These are phyloP conservation scores for Petrocephalus sullivani DNA, from an alignment of 2,797 vertebrate species.

Conservation along the genomic window DNA sequence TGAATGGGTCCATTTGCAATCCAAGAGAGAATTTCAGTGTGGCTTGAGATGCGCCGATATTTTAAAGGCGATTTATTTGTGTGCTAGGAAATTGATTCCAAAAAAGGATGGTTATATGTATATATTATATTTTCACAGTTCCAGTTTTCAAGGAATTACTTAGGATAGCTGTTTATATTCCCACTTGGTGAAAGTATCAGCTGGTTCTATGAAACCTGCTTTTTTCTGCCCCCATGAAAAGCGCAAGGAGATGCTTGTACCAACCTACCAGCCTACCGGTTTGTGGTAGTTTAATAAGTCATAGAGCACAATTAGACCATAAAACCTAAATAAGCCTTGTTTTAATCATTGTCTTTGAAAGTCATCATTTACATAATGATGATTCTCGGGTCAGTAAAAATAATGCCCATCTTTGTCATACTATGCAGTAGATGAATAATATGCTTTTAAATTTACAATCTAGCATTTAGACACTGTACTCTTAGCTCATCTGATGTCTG, in stretches of 20 bases:
- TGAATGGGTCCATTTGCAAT: not conserved
- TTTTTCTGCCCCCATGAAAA: conserved; percentile 11
- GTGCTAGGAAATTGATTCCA: not conserved
- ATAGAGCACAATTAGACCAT: conserved; percentile 1
- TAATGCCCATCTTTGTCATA: not conserved
- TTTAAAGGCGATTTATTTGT: not conserved
- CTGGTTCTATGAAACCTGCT: conserved; percentile 11
- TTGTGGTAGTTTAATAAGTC: not conserved
- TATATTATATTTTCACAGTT: conserved; percentile 8
- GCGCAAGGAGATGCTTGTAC: not conserved
- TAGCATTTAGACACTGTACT: not conserved
- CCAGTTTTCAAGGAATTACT: conserved; percentile 4
- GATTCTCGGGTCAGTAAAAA: not conserved
- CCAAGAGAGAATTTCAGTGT: not conserved
- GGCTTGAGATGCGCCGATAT: not conserved
- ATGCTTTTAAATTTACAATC: not conserved
- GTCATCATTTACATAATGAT: not conserved
- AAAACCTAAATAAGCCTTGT: not conserved
- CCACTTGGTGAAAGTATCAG: not conserved
- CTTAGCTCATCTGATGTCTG: not conserved
- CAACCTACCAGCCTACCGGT: not conserved
- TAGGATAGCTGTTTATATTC: conserved; percentile 3
- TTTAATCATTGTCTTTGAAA: not conserved
- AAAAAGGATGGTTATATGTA: not conserved
- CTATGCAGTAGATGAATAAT: conserved; percentile 10